These are phyloP conservation scores for Scophthalmus maximus DNA, from an alignment of 2,113 vertebrate species.

Conservation along the genomic window DNA sequence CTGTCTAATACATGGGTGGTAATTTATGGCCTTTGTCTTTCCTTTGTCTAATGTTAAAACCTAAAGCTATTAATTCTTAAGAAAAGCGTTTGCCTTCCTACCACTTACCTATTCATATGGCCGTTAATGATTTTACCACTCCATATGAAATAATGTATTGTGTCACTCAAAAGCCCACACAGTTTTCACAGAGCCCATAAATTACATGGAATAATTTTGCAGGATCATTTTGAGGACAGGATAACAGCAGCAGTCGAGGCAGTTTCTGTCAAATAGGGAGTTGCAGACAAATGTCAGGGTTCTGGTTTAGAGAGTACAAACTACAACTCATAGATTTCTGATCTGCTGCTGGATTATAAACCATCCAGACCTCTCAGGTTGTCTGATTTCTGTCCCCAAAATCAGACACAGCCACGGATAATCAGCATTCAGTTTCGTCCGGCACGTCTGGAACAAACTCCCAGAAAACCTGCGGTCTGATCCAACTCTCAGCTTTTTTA, in stretches of 20 bases:
- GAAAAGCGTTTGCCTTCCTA: neutral
- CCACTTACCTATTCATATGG: neutral
- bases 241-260: neutral
- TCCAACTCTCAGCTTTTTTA: constrained; percentile 46
- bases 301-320: too few species aligned
- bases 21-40: neutral
- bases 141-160: neutral
- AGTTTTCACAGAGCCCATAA: neutral
- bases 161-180: neutral
- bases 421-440: constrained; percentile 9
- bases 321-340: too few species aligned
- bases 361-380: too few species aligned
- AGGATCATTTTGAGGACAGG: neutral
- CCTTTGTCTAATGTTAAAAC: neutral
- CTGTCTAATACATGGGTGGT: neutral
- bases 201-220: neutral
- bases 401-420: too few species aligned
- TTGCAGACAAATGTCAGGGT: neutral
- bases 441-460: constrained; percentile 24
- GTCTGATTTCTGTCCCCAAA: too few species aligned
- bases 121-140: neutral
- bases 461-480: constrained; percentile 56
- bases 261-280: neutral
- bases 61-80: constrained; percentile 1
- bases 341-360: too few species aligned